phyloP scores from a whole-genome alignment of 2,113 vertebrate genomes.

The Leptobrachium leishanense region DNA sequence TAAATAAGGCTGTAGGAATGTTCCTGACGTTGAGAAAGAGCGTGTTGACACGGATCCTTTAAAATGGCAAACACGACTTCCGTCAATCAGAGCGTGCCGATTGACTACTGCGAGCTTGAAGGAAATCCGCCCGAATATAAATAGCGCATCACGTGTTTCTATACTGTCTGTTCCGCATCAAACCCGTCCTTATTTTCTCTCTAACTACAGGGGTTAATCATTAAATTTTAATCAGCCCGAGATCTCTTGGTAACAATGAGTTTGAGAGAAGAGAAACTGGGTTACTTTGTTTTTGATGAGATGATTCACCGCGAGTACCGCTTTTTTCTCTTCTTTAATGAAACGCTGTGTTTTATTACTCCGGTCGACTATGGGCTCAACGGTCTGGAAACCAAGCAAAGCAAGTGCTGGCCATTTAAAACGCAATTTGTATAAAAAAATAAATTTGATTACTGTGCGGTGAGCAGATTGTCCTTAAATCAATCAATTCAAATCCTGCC shows the following conservation, averaged over 20 bases:
- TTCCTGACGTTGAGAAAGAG: too few species aligned
- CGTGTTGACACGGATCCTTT: background rate
- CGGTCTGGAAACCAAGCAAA: constrained; percentile 4
- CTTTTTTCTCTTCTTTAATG: background rate
- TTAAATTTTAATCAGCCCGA: constrained; percentile 1
- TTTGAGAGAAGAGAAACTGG: background rate
- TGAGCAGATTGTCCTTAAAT: background rate
- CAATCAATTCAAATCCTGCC: background rate
- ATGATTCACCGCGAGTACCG: background rate
- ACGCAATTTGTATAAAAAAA: constrained; percentile 9
- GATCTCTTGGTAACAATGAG: background rate
- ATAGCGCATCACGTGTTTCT: background rate
- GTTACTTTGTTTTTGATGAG: background rate
- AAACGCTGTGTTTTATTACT: background rate
- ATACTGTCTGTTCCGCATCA: background rate
- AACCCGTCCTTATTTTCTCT: constrained; percentile 18
- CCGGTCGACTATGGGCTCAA: background rate
- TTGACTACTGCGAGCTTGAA: background rate
- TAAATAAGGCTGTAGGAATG: too few species aligned
- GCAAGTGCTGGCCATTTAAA: background rate
- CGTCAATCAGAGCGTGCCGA: background rate
- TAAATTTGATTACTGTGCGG: constrained; percentile 3
- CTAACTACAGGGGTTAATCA: constrained; percentile 24
- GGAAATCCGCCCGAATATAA: background rate
- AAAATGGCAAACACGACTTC: background rate